Evolutionary conservation across 2,888 invertebrate species (phyloP), one percentile per base, ranked within the genome.

Genomic region (Parapristionchus giblindavisi): DNA sequence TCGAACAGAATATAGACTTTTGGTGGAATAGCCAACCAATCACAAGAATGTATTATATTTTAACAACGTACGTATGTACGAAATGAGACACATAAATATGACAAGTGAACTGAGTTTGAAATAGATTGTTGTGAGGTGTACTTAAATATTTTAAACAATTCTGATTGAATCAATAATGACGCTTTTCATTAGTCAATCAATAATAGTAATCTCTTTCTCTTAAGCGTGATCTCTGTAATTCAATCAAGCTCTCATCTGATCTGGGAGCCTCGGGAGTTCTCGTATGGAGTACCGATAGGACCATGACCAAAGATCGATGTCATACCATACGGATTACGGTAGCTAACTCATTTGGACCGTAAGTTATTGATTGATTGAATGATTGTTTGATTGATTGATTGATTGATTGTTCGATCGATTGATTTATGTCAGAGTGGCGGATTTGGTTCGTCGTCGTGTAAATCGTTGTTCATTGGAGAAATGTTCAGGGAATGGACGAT

Each of bases 181-280:
- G 2, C 29, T 24, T 24, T 63, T 21, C 6, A 32, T 24, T 29
- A 11, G 11, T 48, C 48, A 21, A 21, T 14, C 48, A 48, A 14
- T 48, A 14, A 11, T 48, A 48, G 48, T 11, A 48, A 14, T 14
- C 21, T 14, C 11, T 51, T 21, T 56, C 43, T 17, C 72, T 82
- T 60, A 71, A 83, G 81, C 75, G 77, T 60, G 81, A 82, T 52
- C 76, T 84, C 29, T 83, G 80, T 74, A 80, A 76, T 77, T 80
- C 84, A 5, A 56, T 84, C 29, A 79, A 82, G 60, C 78, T 80
- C 34, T 70, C 81, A 14, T 77, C 78, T 8, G 79, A 82, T 70
- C 72, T 80, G 66, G 83, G 81, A 36, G 81, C 78, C 43, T 29
- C 60, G 11, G 73, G 73, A n/a, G 61, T 61, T 38, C 61, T 73